A percentile compares a stretch with the other conserved stretches of the same genome.
These are phyloP conservation scores for Plectrocnemia conspersa DNA, from an alignment of 1,140 invertebrate genomes.

Conservation along the genomic window DNA sequence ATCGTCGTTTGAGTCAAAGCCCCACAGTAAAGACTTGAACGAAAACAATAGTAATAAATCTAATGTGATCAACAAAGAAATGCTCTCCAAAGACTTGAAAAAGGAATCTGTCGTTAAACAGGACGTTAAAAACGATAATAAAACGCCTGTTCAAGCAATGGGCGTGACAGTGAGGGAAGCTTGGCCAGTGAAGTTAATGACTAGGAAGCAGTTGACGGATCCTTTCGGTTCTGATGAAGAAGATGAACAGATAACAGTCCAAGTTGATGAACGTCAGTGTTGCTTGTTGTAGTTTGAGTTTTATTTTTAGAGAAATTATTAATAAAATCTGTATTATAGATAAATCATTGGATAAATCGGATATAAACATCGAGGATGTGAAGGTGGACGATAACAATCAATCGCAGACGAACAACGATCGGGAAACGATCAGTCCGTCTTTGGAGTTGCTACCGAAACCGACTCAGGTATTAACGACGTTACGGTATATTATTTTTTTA, in stretches of 20 bases:
- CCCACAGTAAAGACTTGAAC: neutral
- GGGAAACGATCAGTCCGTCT: conserved; percentile 1
- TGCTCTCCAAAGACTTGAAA: conserved; percentile 9
- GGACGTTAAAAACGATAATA: conserved; percentile 35
- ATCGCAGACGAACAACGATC: conserved; percentile 8
- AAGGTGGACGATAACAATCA: conserved; percentile 19
- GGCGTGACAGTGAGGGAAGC: conserved; percentile 26
- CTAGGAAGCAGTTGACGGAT: conserved; percentile 78
- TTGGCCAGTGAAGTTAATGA: conserved; percentile 63
- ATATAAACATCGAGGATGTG: conserved; percentile 15
- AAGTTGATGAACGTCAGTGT: conserved; percentile 21
- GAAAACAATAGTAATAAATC: neutral
- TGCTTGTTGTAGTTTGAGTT: too few relatives aligned
- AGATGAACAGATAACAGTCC: conserved; percentile 46
- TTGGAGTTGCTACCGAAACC: conserved; percentile 38
- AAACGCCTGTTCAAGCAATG: conserved; percentile 10
- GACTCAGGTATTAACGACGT: conserved; percentile 39
- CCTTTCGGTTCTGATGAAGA: conserved; percentile 90
- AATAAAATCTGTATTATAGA: too few relatives aligned
- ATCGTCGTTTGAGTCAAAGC: conserved; percentile 21
- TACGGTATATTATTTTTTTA: too few relatives aligned
- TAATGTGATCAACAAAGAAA: conserved; percentile 1
- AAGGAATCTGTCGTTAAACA: conserved; percentile 9
- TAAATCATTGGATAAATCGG: too few relatives aligned
- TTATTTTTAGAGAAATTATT: too few relatives aligned